Evolutionary conservation across 2,888 invertebrate species (phyloP), one percentile per base, ranked within the genome.

Genomic region (Dicycla oo): DNA sequence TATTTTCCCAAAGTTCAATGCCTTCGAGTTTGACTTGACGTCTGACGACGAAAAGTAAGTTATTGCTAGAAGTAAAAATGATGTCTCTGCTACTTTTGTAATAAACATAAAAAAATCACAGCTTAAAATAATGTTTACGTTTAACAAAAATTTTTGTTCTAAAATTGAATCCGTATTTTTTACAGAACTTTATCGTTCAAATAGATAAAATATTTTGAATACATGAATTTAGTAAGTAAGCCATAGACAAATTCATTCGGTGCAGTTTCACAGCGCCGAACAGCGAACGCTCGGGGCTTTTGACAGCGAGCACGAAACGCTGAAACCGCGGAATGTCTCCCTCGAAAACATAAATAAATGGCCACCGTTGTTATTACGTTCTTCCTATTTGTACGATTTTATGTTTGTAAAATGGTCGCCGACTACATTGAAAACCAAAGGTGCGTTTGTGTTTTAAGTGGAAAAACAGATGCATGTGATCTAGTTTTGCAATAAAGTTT

Each of bases 341-440:
- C 85, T 84, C 84, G 75, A 94, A 95, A 95, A 94, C 94, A 89
- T 93, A 94, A 95, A 95, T 96, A 96, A 95, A 96, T 96, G 96
- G 96, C 93, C 95, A 95, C 95, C 94, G 92, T 95, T 94, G 88
- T 90, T 92, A 88, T 94, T 95, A 95, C 94, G 94, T 94, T 93
- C 91, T 92, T 94, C 91, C 91, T 94, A 91, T 90, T 93, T 92
- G 86, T 86, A 89, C 88, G 86, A 91, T 89, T 93, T 88, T 89
- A 91, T 94, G 92, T 93, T 92, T 93, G 87, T 94, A 94, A 94
- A 93, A 96, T 96, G 96, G 96, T 95, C 92, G 95, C 93, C 91
- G 92, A 92, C 84, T 89, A 82, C 83, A 87, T 88, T 83, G 89
- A 89, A 75, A 90, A 88, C 78, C 91, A 84, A 80, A 93, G 94